Evolutionary conservation across 37 sponge, comb jelly and placozoan genomes (phyloP).

Genomic region (Halichondria panicea): DNA sequence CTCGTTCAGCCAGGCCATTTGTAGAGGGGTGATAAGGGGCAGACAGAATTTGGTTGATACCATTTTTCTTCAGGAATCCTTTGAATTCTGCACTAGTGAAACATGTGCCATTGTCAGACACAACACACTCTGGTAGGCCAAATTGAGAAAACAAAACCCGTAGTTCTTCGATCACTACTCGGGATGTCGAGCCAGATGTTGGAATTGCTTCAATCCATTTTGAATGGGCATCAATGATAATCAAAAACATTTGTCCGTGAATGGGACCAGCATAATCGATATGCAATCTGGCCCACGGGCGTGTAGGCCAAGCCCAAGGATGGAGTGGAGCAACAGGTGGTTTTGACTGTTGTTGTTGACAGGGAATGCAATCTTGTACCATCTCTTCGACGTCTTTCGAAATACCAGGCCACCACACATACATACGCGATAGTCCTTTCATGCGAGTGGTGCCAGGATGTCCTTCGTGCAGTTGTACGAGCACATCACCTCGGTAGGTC

Average conservation of each 20-base stretch:
- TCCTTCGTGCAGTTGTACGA: slow-evolving; percentile 22
- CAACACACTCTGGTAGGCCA: slow-evolving; percentile 36
- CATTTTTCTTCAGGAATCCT: slow-evolving; percentile 24
- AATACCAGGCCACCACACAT: slow-evolving; percentile 62
- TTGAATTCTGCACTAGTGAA: slow-evolving; percentile 36
- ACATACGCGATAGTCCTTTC: slow-evolving; percentile 47
- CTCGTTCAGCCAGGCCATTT: slow-evolving; percentile 40
- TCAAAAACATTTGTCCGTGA: slow-evolving; percentile 28
- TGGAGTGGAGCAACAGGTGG: slow-evolving; percentile 36
- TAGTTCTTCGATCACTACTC: slow-evolving; percentile 1
- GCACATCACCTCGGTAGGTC: background rate
- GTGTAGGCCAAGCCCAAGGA: slow-evolving; percentile 31
- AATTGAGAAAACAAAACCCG: slow-evolving; percentile 14
- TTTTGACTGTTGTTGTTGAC: background rate
- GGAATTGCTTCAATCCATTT: slow-evolving; percentile 9
- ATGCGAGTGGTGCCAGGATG: slow-evolving; percentile 56
- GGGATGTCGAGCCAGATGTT: slow-evolving; percentile 4
- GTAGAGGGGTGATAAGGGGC: slow-evolving; percentile 27
- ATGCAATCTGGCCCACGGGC: slow-evolving; percentile 35
- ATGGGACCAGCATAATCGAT: slow-evolving; percentile 34
- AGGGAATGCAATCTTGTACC: slow-evolving; percentile 12
- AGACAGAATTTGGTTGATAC: slow-evolving; percentile 27
- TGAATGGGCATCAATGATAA: slow-evolving; percentile 26
- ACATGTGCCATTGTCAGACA: slow-evolving; percentile 50
- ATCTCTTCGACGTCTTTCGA: slow-evolving; percentile 31